Evolutionary conservation across 2,113 vertebrate genomes (phyloP), one percentile per base, ranked within the genome.

Genomic region (Pygoscelis adeliae): DNA sequence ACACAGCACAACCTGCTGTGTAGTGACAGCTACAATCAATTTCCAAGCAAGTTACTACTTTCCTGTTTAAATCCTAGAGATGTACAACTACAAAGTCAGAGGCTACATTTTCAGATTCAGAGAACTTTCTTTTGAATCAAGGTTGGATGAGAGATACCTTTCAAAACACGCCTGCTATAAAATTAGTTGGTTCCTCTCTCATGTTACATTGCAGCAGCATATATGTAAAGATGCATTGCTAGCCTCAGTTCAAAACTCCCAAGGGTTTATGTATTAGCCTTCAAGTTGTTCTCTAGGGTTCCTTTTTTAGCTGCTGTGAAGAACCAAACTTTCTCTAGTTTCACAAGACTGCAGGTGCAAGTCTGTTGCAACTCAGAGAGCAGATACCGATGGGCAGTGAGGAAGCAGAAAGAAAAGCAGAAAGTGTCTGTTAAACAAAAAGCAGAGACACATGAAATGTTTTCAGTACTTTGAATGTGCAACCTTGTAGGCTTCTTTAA

Each of bases 321-420:
- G 83, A 87, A 89, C 5, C 52, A 78, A 89, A 69, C 63, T 93
- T 74, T 53, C 83, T 59, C 47, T 78, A 53, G 69, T 81, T 87
- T 87, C 90, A 89, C 34, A 78, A 70, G 59, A 23, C 88, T 87
- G 90, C 85, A 93, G 94, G 88, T 95, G 83, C 80, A 76, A 74
- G 36, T 25, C 79, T 95, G 63, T 83, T 53, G 42, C 42, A 42
- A 83, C 29, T 79, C 66, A 29, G 74, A 84, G 49, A 95, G 44
- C 70, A 53, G 62, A 61, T 2, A 84, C 44, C 1, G n/a, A 89
- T 40, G 40, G 59, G 72, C 83, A 76, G 32, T 5, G 30, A 83
- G 59, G 77, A 89, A 84, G 50, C 36, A 89, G 71, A 81, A 85
- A 32, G 53, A 36, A 79, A 5, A 91, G 53, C 70, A 65, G 10